Evolutionary conservation across 2,888 invertebrate species (phyloP).

Genomic region (Hydroisotoma schaefferi): DNA sequence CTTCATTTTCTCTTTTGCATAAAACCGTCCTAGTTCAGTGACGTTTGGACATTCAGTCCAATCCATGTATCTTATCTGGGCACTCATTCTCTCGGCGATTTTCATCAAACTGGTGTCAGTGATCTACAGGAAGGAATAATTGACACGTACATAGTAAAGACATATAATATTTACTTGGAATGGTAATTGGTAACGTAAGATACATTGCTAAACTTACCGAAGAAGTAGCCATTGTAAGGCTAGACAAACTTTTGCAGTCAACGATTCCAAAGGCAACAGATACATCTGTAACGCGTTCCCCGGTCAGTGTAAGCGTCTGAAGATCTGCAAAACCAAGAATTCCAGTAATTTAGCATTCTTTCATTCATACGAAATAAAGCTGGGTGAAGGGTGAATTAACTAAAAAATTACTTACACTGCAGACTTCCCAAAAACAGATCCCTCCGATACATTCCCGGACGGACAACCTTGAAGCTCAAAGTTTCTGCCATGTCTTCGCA

Average conservation of each 20-base stretch:
- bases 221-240: conserved; percentile 23
- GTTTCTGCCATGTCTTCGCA: conserved; percentile 45
- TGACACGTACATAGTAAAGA: not conserved
- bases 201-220: conserved; percentile 21
- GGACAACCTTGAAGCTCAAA: conserved; percentile 31
- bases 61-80: conserved; percentile 26
- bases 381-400: not conserved
- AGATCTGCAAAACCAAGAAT: conserved; percentile 19
- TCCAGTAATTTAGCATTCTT: no score
- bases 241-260: conserved; percentile 27
- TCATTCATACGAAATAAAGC: not conserved
- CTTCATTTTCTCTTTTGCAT: conserved; percentile 36
- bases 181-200: not conserved
- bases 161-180: not conserved
- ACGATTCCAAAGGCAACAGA: conserved; percentile 29
- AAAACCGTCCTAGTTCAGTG: conserved; percentile 40
- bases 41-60: conserved; percentile 31
- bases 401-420: conserved; percentile 23
- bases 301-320: conserved; percentile 16
- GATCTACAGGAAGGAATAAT: conserved; percentile 30
- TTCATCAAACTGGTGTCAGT: conserved; percentile 38
- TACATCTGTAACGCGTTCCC: conserved; percentile 27
- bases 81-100: conserved; percentile 33
- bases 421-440: conserved; percentile 41
- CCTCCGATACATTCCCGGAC: conserved; percentile 33